Evolutionary conservation across 2,888 invertebrate genomes (phyloP), one percentile per base, ranked within the genome.

Genomic region (Torymus auratus): DNA sequence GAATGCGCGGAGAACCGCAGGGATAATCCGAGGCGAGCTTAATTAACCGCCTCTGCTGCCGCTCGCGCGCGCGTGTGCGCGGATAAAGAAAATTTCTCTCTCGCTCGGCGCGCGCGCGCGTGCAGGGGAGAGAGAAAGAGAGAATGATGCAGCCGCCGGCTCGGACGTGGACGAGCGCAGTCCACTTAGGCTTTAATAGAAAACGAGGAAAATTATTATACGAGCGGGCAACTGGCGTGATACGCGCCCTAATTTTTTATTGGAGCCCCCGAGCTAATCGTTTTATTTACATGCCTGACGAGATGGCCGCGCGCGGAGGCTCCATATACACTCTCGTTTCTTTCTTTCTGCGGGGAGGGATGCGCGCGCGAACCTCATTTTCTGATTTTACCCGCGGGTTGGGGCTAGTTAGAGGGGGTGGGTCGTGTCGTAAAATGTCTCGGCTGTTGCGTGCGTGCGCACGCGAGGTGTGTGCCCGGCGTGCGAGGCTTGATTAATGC

Each of bases 11-110:
- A 72, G 83, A 83, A 83, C 83, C 82, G 78, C 83, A 78, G 79
- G 78, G 83, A 83, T 85, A 85, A 84, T 85, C 84, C 82, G 74
- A 68, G 75, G 62, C 82, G 81, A 81, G 84, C 82, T 84, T 85
- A 85, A 85, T 85, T 85, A 85, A 84, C 85, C 83, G 75, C 52
- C 80, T 78, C 76, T 2, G 58, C 60, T 12, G 62, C 64, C 3
- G n/a, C 69, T 41, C 17, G 20, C 14, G 23, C 61, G 23, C 15
- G 28, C n/a, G 2, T 75, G 74, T 70, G 61, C 71, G 80, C 55
- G 82, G 78, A 78, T 79, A 80, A 41, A 41, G 41, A 41, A 41
- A 41, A 41, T 41, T 41, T 41, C 41, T 41, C 41, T 41, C 41
- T 41, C 41, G 5, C 41, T 41, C 41, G 3, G 72, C 15, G 14